A percentile compares a stretch with the other conserved stretches of the same genome.
phyloP scores from a whole-genome alignment of 2,888 invertebrate species.

The Achlya flavicornis region DNA sequence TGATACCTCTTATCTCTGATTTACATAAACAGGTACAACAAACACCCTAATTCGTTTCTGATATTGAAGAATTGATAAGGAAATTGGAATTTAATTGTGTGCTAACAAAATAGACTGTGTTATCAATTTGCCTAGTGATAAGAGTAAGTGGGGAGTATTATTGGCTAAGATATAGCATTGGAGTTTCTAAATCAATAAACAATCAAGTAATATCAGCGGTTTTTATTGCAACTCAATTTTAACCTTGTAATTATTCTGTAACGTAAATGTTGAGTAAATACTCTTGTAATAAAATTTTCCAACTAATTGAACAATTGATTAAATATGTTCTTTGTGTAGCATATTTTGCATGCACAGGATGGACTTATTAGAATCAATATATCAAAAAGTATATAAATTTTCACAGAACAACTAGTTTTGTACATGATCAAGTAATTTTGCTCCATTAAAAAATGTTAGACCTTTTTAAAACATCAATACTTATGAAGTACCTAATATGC shows the following conservation, averaged over 20 bases:
- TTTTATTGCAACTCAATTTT: background rate
- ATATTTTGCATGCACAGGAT: no score
- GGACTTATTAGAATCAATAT: no score
- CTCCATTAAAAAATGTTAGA: no score
- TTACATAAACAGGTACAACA: background rate
- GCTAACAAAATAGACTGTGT: slow-evolving; percentile 1
- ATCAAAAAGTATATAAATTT: no score
- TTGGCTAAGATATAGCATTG: background rate
- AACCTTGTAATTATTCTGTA: background rate
- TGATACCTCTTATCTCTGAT: background rate
- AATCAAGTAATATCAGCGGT: background rate
- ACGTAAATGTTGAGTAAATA: background rate
- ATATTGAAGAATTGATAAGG: background rate
- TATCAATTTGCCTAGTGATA: slow-evolving; percentile 4
- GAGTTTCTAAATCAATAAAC: background rate
- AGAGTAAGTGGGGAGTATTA: background rate
- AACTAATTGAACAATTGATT: slow-evolving; percentile 3
- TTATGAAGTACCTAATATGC: no score
- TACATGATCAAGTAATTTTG: no score
- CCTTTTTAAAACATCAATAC: background rate
- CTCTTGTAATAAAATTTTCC: background rate
- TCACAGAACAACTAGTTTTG: no score
- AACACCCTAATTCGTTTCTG: background rate
- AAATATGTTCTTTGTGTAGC: background rate
- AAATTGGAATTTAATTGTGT: slow-evolving; percentile 13